phyloP scores from a whole-genome alignment of 2,888 invertebrate species.

The Tipula helvola region DNA sequence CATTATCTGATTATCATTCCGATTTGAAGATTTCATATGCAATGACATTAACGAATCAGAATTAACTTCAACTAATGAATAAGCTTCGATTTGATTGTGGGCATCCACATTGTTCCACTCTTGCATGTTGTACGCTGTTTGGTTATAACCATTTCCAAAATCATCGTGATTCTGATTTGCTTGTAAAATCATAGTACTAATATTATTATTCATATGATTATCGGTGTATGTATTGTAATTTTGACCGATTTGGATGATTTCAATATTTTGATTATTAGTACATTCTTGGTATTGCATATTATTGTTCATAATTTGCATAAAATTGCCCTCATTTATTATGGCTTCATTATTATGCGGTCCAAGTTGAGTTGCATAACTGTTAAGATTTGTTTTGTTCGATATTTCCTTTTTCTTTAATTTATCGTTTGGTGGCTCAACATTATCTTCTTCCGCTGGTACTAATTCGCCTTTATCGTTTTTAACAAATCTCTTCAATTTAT shows the following conservation, averaged over 20 bases:
- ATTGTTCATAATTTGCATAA: neutral
- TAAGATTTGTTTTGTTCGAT: neutral
- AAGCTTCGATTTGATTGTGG: neutral
- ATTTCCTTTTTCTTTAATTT: neutral
- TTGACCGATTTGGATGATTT: neutral
- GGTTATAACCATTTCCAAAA: neutral
- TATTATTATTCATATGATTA: neutral
- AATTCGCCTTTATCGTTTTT: constrained; percentile 28
- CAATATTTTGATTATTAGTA: neutral
- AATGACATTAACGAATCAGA: neutral
- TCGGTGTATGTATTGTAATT: neutral
- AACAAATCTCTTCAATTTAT: constrained; percentile 31
- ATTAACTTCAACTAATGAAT: neutral
- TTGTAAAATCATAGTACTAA: neutral
- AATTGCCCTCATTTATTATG: neutral
- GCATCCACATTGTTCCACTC: neutral
- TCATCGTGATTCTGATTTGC: neutral
- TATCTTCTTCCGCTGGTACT: neutral
- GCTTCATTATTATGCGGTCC: neutral
- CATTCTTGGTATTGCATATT: neutral
- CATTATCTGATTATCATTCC: constrained; percentile 4
- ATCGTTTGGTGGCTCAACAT: neutral
- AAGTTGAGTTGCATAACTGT: neutral
- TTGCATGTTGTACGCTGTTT: neutral
- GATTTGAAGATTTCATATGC: neutral